phyloP scores from a whole-genome alignment of 2,888 invertebrate genomes.

The Dione vanillae region DNA sequence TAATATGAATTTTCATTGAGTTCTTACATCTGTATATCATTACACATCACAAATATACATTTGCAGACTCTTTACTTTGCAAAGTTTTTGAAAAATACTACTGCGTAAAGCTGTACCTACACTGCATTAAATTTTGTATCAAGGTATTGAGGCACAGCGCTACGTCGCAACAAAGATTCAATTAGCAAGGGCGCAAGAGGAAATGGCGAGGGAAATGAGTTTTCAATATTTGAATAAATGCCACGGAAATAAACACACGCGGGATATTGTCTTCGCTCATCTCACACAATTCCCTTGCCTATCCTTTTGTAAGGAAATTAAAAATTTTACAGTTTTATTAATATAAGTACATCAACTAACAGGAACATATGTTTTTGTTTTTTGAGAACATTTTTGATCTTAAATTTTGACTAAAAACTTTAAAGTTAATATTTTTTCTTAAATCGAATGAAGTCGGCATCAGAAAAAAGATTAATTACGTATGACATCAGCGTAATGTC shows the following conservation, averaged over 20 bases:
- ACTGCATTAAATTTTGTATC: slow-evolving; percentile 18
- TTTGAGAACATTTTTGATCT: neutral
- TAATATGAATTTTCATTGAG: no score
- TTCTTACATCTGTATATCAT: no score
- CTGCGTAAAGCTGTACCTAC: no score
- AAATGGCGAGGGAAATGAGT: slow-evolving; percentile 79
- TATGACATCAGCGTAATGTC: slow-evolving; percentile 72
- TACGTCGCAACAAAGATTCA: slow-evolving; percentile 50
- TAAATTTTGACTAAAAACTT: neutral
- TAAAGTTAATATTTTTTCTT: slow-evolving; percentile 28
- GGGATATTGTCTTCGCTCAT: slow-evolving; percentile 75
- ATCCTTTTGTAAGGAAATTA: slow-evolving; percentile 54
- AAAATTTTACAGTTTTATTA: slow-evolving; percentile 43
- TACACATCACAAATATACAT: no score
- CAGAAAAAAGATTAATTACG: slow-evolving; percentile 64
- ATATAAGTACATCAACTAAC: neutral
- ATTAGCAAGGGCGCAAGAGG: slow-evolving; percentile 59
- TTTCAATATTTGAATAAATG: slow-evolving; percentile 79
- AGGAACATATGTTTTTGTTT: neutral
- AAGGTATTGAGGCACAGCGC: slow-evolving; percentile 8
- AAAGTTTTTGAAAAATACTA: no score
- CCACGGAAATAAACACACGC: slow-evolving; percentile 76
- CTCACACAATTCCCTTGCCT: slow-evolving; percentile 53
- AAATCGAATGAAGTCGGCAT: slow-evolving; percentile 49
- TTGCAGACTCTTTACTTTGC: no score